Conservation (phyloP, 2,113 vertebrate species). For the Pristiophorus japonicus region DNA sequence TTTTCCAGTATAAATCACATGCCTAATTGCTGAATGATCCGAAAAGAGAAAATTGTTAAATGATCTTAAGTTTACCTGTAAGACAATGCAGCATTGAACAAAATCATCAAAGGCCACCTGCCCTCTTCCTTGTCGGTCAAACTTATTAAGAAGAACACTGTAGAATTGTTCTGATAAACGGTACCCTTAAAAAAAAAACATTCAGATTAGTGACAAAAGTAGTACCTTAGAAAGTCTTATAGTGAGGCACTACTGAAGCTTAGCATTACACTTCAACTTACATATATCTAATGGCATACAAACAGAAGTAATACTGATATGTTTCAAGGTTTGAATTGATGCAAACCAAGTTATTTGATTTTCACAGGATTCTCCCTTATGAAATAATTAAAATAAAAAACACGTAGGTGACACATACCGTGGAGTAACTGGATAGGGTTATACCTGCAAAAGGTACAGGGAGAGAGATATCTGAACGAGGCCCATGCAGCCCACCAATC, state of each 20-base stretch:
- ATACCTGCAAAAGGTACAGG: neutral
- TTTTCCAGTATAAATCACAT: neutral
- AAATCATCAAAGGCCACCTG: conserved; percentile 98
- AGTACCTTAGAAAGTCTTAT: neutral
- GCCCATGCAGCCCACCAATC: neutral
- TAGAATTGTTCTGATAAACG: conserved; percentile 95
- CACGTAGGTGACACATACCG: neutral
- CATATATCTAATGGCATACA: neutral
- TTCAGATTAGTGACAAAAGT: neutral
- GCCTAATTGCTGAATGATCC: neutral
- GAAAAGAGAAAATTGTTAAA: neutral
- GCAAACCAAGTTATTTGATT: neutral
- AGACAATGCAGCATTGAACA: conserved; percentile 94
- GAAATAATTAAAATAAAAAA: neutral
- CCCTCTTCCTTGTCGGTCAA: conserved; percentile 88
- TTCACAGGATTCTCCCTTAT: neutral
- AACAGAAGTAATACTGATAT: neutral
- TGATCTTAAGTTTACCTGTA: conserved; percentile 70
- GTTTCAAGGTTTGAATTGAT: neutral
- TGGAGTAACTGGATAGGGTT: neutral
- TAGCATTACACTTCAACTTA: neutral
- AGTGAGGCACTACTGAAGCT: neutral
- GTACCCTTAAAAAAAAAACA: conserved; percentile 64
- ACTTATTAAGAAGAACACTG: conserved; percentile 86
- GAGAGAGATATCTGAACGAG: neutral